phyloP scores from a whole-genome alignment of 1,140 invertebrate species.

The Aradophagus sp. region DNA sequence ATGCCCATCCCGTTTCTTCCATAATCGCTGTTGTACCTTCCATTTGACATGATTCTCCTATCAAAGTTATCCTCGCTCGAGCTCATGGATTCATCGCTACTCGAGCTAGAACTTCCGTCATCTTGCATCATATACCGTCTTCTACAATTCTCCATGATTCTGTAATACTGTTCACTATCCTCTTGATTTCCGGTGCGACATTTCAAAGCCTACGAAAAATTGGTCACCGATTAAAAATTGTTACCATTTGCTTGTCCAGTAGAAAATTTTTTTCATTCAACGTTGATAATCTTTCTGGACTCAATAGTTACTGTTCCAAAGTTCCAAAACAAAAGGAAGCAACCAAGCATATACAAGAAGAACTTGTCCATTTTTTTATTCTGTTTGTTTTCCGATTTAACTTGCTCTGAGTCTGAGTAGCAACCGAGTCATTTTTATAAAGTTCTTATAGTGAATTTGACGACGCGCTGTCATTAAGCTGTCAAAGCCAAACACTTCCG shows the following conservation, averaged over 20 bases:
- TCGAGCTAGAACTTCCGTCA: constrained; percentile 48
- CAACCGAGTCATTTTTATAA: constrained; percentile 15
- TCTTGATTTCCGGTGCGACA: constrained; percentile 66
- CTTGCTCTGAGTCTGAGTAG: neutral
- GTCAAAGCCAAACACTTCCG: constrained; percentile 40
- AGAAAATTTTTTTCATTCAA: neutral
- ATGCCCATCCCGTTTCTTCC: constrained; percentile 30
- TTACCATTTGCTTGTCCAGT: no score
- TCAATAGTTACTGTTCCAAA: constrained; percentile 36
- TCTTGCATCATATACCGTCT: constrained; percentile 49
- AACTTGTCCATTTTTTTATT: constrained; percentile 30
- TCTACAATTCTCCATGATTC: constrained; percentile 63
- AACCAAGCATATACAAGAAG: constrained; percentile 21
- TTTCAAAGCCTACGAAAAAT: constrained; percentile 60
- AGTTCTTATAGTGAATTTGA: constrained; percentile 9
- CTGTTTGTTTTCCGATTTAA: neutral
- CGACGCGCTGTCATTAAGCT: constrained; percentile 23
- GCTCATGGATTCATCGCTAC: constrained; percentile 57
- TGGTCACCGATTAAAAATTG: no score
- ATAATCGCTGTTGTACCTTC: constrained; percentile 26
- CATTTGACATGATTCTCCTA: constrained; percentile 56
- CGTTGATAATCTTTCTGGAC: neutral
- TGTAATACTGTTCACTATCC: constrained; percentile 62
- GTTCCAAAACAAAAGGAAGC: constrained; percentile 18
- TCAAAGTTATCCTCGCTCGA: constrained; percentile 63